Evolutionary conservation across 2,113 vertebrate genomes (phyloP).

Genomic region (Tringa solitaria): DNA sequence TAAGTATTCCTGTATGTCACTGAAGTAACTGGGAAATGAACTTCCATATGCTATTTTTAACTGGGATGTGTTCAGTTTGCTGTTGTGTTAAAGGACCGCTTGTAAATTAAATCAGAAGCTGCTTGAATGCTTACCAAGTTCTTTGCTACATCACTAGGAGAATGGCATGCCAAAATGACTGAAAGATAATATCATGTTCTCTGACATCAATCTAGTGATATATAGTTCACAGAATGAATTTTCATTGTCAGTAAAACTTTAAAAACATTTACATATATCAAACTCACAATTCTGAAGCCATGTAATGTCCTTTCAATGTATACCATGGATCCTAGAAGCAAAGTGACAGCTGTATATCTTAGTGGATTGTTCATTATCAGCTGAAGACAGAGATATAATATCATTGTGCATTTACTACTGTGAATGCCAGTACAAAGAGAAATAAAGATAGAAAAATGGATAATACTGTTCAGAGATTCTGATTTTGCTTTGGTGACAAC

Average conservation of each 20-base stretch:
- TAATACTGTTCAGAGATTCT: not conserved
- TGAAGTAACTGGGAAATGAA: not conserved
- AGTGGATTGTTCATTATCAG: slow-evolving; percentile 30
- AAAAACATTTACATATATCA: slow-evolving; percentile 40
- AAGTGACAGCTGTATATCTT: slow-evolving; percentile 22
- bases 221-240: slow-evolving; percentile 30
- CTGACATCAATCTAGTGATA: slow-evolving; percentile 27
- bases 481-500: not conserved
- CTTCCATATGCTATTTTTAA: not conserved
- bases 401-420: not conserved
- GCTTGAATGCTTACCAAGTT: not conserved
- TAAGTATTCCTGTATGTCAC: not conserved
- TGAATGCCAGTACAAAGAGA: not conserved
- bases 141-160: not conserved
- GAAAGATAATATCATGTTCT: slow-evolving; percentile 39
- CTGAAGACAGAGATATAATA: not conserved
- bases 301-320: slow-evolving; percentile 23
- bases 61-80: not conserved
- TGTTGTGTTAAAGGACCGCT: not conserved
- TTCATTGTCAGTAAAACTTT: slow-evolving; percentile 38
- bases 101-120: slow-evolving; percentile 12
- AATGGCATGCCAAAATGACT: slow-evolving; percentile 27
- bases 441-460: not conserved
- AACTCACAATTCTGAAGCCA: not conserved
- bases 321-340: not conserved